Evolutionary conservation across 2,113 vertebrate species (phyloP).

Genomic region (Phalacrocorax carbo): DNA sequence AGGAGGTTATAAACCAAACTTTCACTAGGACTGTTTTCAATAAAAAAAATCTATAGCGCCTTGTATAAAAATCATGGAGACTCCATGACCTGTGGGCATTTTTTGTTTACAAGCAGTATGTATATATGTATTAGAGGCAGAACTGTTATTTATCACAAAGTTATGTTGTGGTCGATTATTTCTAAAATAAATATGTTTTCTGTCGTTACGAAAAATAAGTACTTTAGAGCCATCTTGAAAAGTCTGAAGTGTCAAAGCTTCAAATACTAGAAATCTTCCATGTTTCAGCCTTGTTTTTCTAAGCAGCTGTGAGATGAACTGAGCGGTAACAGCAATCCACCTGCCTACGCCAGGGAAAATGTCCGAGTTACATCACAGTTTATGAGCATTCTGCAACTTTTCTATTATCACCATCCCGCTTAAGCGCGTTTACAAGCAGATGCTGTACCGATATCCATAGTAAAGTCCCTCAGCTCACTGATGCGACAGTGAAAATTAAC

Average conservation of each 20-base stretch:
- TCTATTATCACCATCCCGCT: background rate
- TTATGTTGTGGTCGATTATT: slow-evolving; percentile 55
- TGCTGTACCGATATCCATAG: background rate
- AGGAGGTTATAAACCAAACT: slow-evolving; percentile 71
- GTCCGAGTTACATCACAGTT: background rate
- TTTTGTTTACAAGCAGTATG: slow-evolving; percentile 65
- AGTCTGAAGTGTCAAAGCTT: slow-evolving; percentile 25
- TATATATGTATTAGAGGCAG: slow-evolving; percentile 72
- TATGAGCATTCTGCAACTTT: background rate
- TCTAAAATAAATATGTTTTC: slow-evolving; percentile 60
- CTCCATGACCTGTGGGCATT: slow-evolving; percentile 63
- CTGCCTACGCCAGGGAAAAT: background rate
- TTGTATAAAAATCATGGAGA: slow-evolving; percentile 70
- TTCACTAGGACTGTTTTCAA: slow-evolving; percentile 72
- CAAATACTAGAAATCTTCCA: background rate
- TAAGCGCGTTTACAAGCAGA: background rate
- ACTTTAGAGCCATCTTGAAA: slow-evolving; percentile 27
- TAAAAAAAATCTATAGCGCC: slow-evolving; percentile 53
- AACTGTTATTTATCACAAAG: slow-evolving; percentile 73
- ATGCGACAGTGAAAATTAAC: slow-evolving; percentile 22
- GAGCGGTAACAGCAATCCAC: background rate
- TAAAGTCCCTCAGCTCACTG: background rate
- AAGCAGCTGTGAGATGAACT: slow-evolving; percentile 22
- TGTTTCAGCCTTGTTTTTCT: slow-evolving; percentile 47
- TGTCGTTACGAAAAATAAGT: slow-evolving; percentile 24